These are phyloP conservation scores for Amblyopsis rosae DNA, from an alignment of 2,113 vertebrate genomes.

Conservation along the genomic window DNA sequence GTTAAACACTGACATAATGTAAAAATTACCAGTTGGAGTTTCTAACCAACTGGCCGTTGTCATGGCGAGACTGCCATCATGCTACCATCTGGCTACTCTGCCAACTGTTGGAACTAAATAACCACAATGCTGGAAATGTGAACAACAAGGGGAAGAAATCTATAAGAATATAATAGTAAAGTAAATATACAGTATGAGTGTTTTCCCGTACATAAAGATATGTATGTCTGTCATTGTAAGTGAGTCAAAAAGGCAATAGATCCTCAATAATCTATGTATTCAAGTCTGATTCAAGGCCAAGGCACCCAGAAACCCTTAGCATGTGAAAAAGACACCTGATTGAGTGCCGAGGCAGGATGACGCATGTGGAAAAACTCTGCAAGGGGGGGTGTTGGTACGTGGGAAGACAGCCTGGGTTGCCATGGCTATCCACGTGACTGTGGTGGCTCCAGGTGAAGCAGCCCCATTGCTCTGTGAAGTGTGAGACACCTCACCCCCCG, in stretches of 20 bases:
- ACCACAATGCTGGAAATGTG: not conserved
- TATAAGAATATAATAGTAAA: not conserved
- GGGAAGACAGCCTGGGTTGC: slow-evolving; percentile 42
- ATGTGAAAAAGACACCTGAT: not conserved
- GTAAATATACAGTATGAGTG: not conserved
- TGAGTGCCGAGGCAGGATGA: not conserved
- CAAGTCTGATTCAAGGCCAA: too few species aligned
- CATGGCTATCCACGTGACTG: slow-evolving; percentile 40
- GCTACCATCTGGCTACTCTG: too few species aligned
- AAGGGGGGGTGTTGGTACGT: not conserved
- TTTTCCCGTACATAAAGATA: not conserved
- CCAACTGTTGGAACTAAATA: not conserved
- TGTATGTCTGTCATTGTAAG: not conserved
- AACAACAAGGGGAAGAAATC: not conserved
- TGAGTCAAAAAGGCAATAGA: not conserved
- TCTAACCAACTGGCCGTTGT: too few species aligned
- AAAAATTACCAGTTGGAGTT: too few species aligned
- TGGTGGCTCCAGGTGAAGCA: slow-evolving; percentile 51
- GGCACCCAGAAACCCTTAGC: not conserved
- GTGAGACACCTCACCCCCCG: slow-evolving; percentile 48
- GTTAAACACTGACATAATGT: too few species aligned
- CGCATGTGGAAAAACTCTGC: slow-evolving; percentile 25
- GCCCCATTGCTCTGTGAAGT: slow-evolving; percentile 52
- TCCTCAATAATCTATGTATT: not conserved
- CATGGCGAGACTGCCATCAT: too few species aligned